Evolutionary conservation across 2,797 vertebrate genomes (phyloP), one percentile per base, ranked within the genome.

Genomic region (Premnoplex brunnescens): DNA sequence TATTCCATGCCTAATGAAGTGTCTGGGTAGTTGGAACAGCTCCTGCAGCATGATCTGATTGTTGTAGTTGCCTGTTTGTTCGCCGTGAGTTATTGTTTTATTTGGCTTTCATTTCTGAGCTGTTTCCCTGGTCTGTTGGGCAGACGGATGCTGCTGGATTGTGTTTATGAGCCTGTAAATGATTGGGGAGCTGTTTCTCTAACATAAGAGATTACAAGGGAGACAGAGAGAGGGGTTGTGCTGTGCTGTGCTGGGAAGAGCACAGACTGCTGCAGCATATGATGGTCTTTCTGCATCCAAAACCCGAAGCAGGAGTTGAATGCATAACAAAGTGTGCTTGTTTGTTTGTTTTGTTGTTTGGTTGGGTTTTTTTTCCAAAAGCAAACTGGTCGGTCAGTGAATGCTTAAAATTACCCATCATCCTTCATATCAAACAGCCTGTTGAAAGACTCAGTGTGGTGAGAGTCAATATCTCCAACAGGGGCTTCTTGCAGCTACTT

Each of bases 61-160:
- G 91, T 93, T 94, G 88, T 62, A 90, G 91, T 73, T 85, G 92
- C 90, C 86, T 92, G 93, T 93, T 97, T 95, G 94, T 89, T 96
- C 93, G 85, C 91, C 3, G 30, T 91, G 81, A 97, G 82, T 95
- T 94, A 96, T 93, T 97, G 96, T 97, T 97, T 96, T 95, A 91
- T 93, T 96, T 97, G 97, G 96, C 95, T 95, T 89, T 78, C 73
- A 15, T 89, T 96, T 93, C 86, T 64, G 93, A 96, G 90, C 92
- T 37, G 20, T 91, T 96, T 93, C 92, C 88, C 87, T 94, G 94
- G 60, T 93, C 96, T 96, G 88, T 7, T 96, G 95, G 93, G 92
- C 94, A 96, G 89, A 71, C 26, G 64, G 86, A 95, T 97, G 94
- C 91, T 97, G 92, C 78, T 97, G 92, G 88, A 92, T 89, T 48